Base-by-base conservation (phyloP, 1,140 invertebrate species). In the Pararge aegeria region DNA sequence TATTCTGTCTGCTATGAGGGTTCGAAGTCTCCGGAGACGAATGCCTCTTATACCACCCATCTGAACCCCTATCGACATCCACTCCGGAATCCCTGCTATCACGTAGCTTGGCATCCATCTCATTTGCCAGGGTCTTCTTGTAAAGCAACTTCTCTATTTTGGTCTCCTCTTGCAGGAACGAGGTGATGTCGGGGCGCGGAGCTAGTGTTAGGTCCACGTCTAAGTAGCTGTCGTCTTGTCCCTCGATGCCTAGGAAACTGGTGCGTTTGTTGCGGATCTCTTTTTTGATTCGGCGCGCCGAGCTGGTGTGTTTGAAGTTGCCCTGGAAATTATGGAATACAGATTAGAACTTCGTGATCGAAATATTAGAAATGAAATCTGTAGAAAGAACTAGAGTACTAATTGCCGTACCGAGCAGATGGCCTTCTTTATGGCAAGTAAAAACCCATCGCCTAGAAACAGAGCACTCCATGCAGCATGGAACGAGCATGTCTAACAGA, bases 211-310 rank as follows among this genome's bases (percentile, higher is more conserved):
- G 76, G 67, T 94, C 93, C 2, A 91, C 91, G 67, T 95, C 94
- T 19, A 95, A 82, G 72, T 92, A 93, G 67, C 83, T 92, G 55
- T 93, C 92, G 67, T 95, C 93, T 34, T 94, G 92, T 56, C 94
- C 94, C 72, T 96, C 95, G 64, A 97, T 94, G 27, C 96, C 96
- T 13, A 97, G 89, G 75, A 97, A 97, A 82, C 96, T 95, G 16
- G 95, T 97, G 6, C 96, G 92, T 69, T 96, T 95, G 69, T 94
- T 95, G 7, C 95, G 92, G 19, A 97, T 91, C 78, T 97, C 96
- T 75, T 96, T 96, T 72, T 96, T 96, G 52, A 97, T 96, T 54
- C 95, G 92, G 55, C 95, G 95, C 0, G 95, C 96, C 1, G 95
- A 96, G 71, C 96, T 96, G 46, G 95, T 92, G 56, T 95, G 92